Evolutionary conservation across 2,113 vertebrate species (phyloP), one percentile per base, ranked within the genome.

Genomic region (Abramis brama): DNA sequence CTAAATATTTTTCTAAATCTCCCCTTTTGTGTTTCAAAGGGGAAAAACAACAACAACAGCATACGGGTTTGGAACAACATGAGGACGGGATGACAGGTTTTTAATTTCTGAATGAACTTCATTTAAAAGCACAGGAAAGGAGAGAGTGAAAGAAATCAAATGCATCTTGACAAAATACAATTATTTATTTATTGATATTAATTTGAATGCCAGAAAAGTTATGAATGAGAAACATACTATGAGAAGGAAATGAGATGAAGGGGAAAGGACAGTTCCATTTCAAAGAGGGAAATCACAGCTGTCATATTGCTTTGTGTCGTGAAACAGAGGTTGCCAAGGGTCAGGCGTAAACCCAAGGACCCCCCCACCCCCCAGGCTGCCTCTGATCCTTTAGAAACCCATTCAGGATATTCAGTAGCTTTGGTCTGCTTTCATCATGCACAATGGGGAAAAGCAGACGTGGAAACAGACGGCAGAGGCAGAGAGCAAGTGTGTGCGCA

Each of bases 381-480:
- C 83, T 85, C 79, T 60, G 79, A 85, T 85, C 87, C 73, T 82
- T 82, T 82, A 78, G 30, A 83, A 78, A 85, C 50, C 60, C 79
- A 68, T 82, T 87, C 79, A 82, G 47, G n/a, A 43, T 57, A 52
- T 57, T 47, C 66, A 66, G 84, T 64, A 45, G 59, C 59, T 85
- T 79, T 13, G 33, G 30, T 52, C n/a, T 23, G 59, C 79, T 77
- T 88, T 85, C 60, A 78, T 88, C 79, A 78, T 77, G 57, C 36
- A n/a, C 62, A 60, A 30, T 60, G 52, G 64, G 36, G 78, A 43
- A 23, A 78, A 27, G 15, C 79, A 82, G 60, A 75, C 12, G 17
- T 21, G 21, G 10, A 62, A 73, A 73, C 19, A 75, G 10, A 75
- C 23, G 39, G 30, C 19, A 78, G n/a, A 78, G 27, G 52, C 27